Evolutionary conservation across 2,113 vertebrate genomes (phyloP).

Genomic region (Suncus etruscus): DNA sequence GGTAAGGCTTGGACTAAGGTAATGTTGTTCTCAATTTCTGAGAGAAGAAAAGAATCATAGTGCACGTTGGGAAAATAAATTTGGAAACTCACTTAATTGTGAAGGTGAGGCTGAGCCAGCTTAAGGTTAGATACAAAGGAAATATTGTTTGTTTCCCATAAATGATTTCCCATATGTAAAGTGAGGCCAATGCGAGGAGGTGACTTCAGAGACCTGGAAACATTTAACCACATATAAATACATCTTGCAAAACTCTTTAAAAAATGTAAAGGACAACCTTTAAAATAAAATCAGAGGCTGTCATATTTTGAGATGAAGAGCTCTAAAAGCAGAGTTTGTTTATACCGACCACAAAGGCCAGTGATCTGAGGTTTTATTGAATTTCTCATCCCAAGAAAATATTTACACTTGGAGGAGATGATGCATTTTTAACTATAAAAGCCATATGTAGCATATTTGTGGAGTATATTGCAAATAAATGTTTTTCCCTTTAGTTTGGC

Average conservation of each 20-base stretch:
- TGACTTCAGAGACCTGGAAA: slow-evolving; percentile 79
- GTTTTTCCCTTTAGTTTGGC: slow-evolving; percentile 26
- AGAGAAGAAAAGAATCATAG: slow-evolving; percentile 68
- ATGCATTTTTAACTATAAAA: slow-evolving; percentile 77
- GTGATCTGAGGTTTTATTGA: slow-evolving; percentile 73
- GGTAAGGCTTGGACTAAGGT: slow-evolving; percentile 31
- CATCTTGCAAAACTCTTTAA: slow-evolving; percentile 63
- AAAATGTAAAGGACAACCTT: slow-evolving; percentile 73
- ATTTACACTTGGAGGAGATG: slow-evolving; percentile 78
- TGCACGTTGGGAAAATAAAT: slow-evolving; percentile 73
- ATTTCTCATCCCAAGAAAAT: slow-evolving; percentile 79
- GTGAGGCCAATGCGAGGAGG: slow-evolving; percentile 59
- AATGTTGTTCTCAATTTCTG: slow-evolving; percentile 59
- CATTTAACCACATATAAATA: slow-evolving; percentile 70
- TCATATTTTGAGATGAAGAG: slow-evolving; percentile 72
- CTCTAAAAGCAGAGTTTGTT: slow-evolving; percentile 70
- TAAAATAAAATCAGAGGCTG: slow-evolving; percentile 74
- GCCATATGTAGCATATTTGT: slow-evolving; percentile 59
- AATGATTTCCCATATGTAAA: slow-evolving; percentile 76
- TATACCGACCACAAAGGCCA: slow-evolving; percentile 64
- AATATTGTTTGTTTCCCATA: slow-evolving; percentile 69
- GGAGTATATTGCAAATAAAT: slow-evolving; percentile 65
- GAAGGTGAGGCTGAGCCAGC: slow-evolving; percentile 63
- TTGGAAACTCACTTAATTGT: slow-evolving; percentile 78
- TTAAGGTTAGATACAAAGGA: slow-evolving; percentile 72